Conservation (phyloP, 2,888 invertebrate genomes). For the Scrobipalpa costella region DNA sequence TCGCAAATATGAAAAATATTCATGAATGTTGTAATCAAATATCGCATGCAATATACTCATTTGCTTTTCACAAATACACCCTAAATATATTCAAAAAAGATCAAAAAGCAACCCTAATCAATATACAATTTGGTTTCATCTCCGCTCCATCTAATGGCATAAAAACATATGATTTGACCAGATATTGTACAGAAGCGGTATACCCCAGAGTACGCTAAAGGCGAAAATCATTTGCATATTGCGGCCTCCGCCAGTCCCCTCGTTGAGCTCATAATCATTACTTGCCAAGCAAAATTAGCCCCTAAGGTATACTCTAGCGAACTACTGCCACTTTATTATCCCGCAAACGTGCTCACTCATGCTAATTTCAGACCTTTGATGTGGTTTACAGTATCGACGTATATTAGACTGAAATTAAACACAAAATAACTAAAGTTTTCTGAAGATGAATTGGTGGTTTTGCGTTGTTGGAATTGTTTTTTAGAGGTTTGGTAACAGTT, state of each 20-base stretch:
- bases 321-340: conserved; percentile 74
- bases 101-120: conserved; percentile 17
- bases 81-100: conserved; percentile 13
- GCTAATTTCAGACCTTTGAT: conserved; percentile 75
- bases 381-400: conserved; percentile 58
- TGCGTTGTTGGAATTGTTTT: neutral
- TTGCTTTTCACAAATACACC: conserved; percentile 13
- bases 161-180: conserved; percentile 42
- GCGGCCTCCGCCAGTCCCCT: conserved; percentile 58
- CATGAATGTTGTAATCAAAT: neutral
- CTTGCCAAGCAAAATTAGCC: conserved; percentile 73
- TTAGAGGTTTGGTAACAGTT: neutral
- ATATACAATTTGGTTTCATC: conserved; percentile 27
- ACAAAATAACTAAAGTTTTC: conserved; percentile 34
- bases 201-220: conserved; percentile 55
- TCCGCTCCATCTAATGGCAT: conserved; percentile 16
- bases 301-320: conserved; percentile 74
- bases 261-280: conserved; percentile 73
- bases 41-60: conserved; percentile 16
- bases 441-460: conserved; percentile 25
- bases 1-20: conserved; percentile 3
- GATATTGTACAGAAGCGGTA: conserved; percentile 48
- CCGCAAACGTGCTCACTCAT: conserved; percentile 72
- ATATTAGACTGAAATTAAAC: conserved; percentile 42
- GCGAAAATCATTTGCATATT: conserved; percentile 78